Conservation (phyloP, 2,113 vertebrate genomes). For the Cinclus mexicanus region DNA sequence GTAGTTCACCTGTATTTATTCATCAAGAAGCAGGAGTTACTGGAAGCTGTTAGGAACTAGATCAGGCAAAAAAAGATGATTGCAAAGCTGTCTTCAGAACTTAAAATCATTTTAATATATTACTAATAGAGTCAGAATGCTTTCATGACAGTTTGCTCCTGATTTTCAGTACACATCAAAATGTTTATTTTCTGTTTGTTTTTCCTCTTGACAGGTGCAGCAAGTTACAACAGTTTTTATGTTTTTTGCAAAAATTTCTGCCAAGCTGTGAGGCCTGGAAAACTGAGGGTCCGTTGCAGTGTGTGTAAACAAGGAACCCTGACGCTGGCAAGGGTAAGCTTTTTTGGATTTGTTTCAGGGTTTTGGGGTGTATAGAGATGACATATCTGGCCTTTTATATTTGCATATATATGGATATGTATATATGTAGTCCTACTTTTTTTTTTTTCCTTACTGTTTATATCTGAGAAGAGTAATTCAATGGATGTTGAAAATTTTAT, state of each 20-base stretch:
- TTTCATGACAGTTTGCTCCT: not conserved
- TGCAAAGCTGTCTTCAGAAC: not conserved
- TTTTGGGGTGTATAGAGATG: not conserved
- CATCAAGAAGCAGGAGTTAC: not conserved
- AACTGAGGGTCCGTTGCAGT: constrained; percentile 84
- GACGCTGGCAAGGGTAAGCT: constrained; percentile 83
- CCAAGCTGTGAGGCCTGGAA: constrained; percentile 82
- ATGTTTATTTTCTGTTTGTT: not conserved
- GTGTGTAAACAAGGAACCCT: constrained; percentile 84
- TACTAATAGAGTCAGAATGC: not conserved
- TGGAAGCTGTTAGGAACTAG: not conserved
- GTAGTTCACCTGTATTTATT: not conserved
- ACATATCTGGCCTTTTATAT: not conserved
- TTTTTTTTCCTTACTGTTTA: not conserved
- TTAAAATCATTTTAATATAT: not conserved
- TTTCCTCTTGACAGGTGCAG: constrained; percentile 65
- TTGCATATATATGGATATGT: not conserved
- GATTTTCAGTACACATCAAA: not conserved
- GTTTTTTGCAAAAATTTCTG: constrained; percentile 89
- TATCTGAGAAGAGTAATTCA: not conserved
- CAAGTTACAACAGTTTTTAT: constrained; percentile 82
- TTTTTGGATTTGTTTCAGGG: not conserved
- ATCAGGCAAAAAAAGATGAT: not conserved
- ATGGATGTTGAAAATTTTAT: not conserved
- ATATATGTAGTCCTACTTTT: not conserved